These are phyloP conservation scores for Aradophagus sp. DNA, from an alignment of 1,140 invertebrate genomes.

Conservation along the genomic window DNA sequence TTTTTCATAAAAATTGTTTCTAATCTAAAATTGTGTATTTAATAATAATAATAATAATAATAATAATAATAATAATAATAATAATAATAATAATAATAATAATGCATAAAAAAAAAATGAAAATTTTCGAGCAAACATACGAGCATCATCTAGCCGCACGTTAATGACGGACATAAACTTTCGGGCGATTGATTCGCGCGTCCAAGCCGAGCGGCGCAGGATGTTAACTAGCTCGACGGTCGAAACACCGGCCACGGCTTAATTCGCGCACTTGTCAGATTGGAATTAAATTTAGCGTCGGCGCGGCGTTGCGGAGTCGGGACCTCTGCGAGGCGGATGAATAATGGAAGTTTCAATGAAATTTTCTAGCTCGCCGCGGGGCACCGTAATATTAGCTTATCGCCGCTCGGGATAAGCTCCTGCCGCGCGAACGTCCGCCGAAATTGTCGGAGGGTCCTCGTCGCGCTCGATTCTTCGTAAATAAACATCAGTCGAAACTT, in stretches of 20 bases:
- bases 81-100: too few species aligned
- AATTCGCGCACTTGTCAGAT: constrained; percentile 66
- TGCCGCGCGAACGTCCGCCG: constrained; percentile 23
- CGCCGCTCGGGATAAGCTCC: constrained; percentile 58
- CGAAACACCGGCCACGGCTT: constrained; percentile 44
- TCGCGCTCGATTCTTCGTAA: too few species aligned
- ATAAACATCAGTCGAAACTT: too few species aligned
- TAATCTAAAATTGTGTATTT: too few species aligned
- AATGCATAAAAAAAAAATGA: too few species aligned
- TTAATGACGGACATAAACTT: constrained; percentile 1
- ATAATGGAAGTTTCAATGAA: constrained; percentile 75
- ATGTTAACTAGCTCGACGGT: constrained; percentile 17
- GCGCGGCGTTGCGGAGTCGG: constrained; percentile 36
- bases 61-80: too few species aligned
- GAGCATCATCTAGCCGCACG: too few species aligned
- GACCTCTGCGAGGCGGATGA: constrained; percentile 61
- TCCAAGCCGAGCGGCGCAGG: constrained; percentile 7
- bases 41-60: too few species aligned
- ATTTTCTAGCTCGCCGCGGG: constrained; percentile 74
- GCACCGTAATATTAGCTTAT: constrained; percentile 73
- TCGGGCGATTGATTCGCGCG: constrained; percentile 30
- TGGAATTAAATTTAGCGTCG: constrained; percentile 67
- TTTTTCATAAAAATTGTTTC: too few species aligned
- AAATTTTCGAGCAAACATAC: too few species aligned
- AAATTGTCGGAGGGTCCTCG: constrained; percentile 29